These are phyloP conservation scores for Meiosimyza decipiens DNA, from an alignment of 2,888 invertebrate genomes.

Conservation along the genomic window DNA sequence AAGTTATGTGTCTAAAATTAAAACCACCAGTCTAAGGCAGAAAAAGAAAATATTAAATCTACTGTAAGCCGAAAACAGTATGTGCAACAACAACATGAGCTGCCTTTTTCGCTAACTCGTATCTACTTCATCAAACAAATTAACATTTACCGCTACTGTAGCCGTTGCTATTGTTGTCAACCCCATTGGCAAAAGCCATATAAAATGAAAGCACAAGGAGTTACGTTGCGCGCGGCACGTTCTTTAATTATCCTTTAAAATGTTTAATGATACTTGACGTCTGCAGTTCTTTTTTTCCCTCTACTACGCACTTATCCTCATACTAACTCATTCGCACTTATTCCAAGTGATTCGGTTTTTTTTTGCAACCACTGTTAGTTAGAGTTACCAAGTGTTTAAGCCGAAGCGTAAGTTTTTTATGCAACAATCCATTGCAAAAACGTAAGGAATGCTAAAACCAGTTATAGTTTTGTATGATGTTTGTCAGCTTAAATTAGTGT, in stretches of 20 bases:
- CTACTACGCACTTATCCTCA: too few species aligned
- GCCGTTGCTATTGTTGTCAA: background rate
- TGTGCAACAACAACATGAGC: background rate
- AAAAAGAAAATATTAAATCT: too few species aligned
- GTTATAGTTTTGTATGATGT: too few species aligned
- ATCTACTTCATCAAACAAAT: background rate
- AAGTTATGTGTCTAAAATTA: too few species aligned
- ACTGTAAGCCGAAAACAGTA: background rate
- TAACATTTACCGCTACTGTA: background rate
- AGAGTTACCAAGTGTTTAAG: too few species aligned
- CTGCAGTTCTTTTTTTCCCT: too few species aligned
- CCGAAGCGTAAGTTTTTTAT: too few species aligned
- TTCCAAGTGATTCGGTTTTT: background rate
- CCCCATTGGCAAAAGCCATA: background rate
- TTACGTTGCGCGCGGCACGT: background rate
- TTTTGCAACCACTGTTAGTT: too few species aligned
- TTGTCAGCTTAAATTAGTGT: too few species aligned
- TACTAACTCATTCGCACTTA: background rate
- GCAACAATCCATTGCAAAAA: too few species aligned
- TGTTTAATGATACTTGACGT: background rate
- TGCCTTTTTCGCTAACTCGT: background rate
- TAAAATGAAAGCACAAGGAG: background rate
- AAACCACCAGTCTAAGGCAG: too few species aligned
- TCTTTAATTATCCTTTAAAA: background rate
- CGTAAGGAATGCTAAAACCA: too few species aligned